Evolutionary conservation across 53 echinoderm and acorn worm species (phyloP), one percentile per base, ranked within the genome.

Genomic region (Luidia sarsii): DNA sequence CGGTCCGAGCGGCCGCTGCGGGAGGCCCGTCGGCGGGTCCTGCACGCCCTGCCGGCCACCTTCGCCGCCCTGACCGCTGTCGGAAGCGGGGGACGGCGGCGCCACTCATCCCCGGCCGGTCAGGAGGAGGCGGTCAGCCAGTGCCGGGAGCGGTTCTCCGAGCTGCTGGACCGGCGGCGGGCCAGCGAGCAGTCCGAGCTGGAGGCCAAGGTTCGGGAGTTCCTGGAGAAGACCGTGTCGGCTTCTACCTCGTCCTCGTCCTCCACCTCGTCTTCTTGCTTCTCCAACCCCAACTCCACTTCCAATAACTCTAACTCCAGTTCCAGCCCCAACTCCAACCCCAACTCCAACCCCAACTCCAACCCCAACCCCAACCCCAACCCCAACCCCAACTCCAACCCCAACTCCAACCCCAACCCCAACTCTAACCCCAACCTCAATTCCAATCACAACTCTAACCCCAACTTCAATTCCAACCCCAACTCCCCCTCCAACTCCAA

Each of bases 101-200:
- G 89, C 59, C 81, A 89, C 57, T 92, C 92, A 10, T 77, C 70
- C 39, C 92, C 92, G 38, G 92, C 89, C 64, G 72, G 51, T 64
- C 72, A 62, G 73, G 70, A 35, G 33, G 65, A 87, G 51, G 81
- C 61, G 25, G 81, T 61, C 55, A 81, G 73, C 50, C 46, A 64
- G 52, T 81, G 71, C 55, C 64, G 39, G 43, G 81, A 73, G 54
- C 57, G 73, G 27, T 81, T 30, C 69, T 70, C 65, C 38, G 72
- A 63, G 46, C 71, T 62, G 63, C 29, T 41, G 61, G 87, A 62
- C 34, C 69, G 33, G 65, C 71, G 65, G 32, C 43, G 82, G 24
- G 28, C 29, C 38, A 87, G 72, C 32, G 81, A 70, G 30, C 81
- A 61, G 46, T 53, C 51, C 21, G 71, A 71, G 56, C 71, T 63